Conservation (phyloP, 2,797 vertebrate species). For the Babyrousa celebensis region DNA sequence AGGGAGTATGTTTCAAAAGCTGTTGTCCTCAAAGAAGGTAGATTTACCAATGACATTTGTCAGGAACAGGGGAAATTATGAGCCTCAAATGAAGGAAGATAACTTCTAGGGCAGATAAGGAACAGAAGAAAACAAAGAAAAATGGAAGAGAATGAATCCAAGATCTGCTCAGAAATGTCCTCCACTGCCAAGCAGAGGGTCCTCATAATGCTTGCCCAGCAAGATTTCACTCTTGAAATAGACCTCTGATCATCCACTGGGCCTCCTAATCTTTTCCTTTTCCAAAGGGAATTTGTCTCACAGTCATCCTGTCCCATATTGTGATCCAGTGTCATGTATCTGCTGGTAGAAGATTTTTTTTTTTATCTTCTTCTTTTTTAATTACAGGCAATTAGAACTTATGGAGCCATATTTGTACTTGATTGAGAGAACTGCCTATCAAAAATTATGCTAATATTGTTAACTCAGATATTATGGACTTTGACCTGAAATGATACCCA, state of each 20-base stretch:
- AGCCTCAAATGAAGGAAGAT: neutral
- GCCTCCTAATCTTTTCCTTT: neutral
- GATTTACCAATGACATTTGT: neutral
- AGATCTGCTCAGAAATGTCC: neutral
- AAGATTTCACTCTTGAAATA: conserved; percentile 34
- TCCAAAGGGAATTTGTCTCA: neutral
- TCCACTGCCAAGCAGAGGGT: neutral
- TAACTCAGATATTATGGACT: neutral
- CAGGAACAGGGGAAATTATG: conserved; percentile 22
- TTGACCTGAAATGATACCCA: neutral
- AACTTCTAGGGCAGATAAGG: neutral
- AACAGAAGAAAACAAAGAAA: neutral
- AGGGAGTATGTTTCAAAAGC: conserved; percentile 16
- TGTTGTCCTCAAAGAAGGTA: neutral
- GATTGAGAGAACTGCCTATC: neutral
- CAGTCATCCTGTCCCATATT: neutral
- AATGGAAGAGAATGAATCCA: neutral
- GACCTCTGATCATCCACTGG: neutral
- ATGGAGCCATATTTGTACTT: neutral
- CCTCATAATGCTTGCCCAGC: neutral
- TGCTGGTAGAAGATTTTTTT: neutral
- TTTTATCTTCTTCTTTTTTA: neutral
- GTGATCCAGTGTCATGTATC: neutral
- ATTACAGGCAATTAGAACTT: neutral
- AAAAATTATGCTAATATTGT: too few relatives aligned